Conservation (phyloP, 2,888 invertebrate species). For the Elysia crispata region DNA sequence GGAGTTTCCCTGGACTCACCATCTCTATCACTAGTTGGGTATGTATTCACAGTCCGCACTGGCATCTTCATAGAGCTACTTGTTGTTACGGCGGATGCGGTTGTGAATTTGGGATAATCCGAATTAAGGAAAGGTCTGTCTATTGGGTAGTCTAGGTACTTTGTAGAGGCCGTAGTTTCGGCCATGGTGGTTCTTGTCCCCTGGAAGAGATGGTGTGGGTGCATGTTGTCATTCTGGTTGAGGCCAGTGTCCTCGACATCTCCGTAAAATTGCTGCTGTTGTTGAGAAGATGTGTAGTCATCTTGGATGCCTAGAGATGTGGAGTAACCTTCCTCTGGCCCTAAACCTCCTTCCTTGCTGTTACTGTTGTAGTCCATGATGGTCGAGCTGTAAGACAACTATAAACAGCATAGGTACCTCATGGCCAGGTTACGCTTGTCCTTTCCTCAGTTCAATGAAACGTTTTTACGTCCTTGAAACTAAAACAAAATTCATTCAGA, state of each 20-base stretch:
- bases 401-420: no score
- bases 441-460: no score
- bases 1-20: slow-evolving; percentile 60
- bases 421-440: no score
- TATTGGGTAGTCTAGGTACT: slow-evolving; percentile 61
- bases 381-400: no score
- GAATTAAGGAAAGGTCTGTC: slow-evolving; percentile 71
- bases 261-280: not conserved
- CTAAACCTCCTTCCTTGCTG: slow-evolving; percentile 2
- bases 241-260: not conserved
- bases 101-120: slow-evolving; percentile 55
- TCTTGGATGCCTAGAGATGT: not conserved
- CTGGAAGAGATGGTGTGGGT: not conserved
- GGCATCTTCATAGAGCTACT: slow-evolving; percentile 44
- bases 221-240: not conserved
- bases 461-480: no score
- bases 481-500: no score
- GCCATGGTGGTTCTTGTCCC: not conserved
- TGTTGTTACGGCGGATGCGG: no score
- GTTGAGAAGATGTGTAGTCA: not conserved
- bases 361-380: not conserved
- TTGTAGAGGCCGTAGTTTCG: not conserved
- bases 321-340: not conserved
- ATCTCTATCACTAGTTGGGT: slow-evolving; percentile 72
- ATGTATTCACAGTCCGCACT: slow-evolving; percentile 64